A percentile compares a stretch with the other conserved stretches of the same genome.
Conservation (phyloP, 2,113 vertebrate species). For the Plectropomus leopardus region DNA sequence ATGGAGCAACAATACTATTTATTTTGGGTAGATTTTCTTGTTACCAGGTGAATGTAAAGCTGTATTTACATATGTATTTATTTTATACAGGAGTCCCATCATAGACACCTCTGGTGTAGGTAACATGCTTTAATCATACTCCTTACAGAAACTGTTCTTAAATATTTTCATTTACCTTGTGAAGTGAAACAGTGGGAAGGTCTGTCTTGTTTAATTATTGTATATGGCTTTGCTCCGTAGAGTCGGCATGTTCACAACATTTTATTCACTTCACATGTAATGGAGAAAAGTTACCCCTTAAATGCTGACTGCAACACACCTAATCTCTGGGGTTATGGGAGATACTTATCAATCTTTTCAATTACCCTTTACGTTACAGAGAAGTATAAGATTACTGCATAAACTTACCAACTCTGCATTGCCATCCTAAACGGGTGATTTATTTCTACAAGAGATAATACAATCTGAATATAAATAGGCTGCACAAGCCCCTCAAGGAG, state of each 20-base stretch:
- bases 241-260: neutral
- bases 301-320: neutral
- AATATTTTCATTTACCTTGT: neutral
- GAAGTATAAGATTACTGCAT: neutral
- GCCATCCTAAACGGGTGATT: neutral
- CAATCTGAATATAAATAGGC: conserved; percentile 19
- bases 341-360: neutral
- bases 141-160: neutral
- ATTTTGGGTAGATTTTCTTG: neutral
- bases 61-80: neutral
- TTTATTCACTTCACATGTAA: neutral
- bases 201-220: neutral
- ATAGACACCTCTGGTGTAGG: neutral
- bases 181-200: neutral
- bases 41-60: neutral
- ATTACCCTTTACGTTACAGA: neutral
- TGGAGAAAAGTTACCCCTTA: neutral
- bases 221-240: neutral
- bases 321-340: neutral
- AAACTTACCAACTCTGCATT: neutral
- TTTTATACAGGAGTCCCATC: neutral
- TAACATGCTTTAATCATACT: neutral
- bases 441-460: conserved; percentile 16
- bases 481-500: neutral
- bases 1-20: neutral